Evolutionary conservation across 2,113 vertebrate species (phyloP), one percentile per base, ranked within the genome.

Genomic region (Trematomus loennbergii): DNA sequence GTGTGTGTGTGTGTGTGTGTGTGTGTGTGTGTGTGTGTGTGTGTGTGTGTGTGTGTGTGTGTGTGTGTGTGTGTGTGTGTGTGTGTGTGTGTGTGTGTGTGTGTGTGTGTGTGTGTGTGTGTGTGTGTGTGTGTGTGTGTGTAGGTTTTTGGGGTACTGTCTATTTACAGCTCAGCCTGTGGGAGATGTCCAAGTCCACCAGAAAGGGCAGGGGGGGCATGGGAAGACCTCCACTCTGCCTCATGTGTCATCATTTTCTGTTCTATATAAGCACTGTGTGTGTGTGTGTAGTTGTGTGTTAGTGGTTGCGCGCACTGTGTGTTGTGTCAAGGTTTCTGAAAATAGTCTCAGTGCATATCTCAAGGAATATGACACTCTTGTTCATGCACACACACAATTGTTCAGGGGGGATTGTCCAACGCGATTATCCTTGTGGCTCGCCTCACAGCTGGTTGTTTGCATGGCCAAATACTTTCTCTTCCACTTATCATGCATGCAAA

Each of bases 181-280:
- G 96, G 95, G 94, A 96, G 95, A 95, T 93, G 94, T 95, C 89
- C 93, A 94, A 92, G 89, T 93, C 92, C 88, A 85, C 91, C 88
- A 80, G 90, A 95, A 94, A 96, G 96, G 95, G 94, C 95, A 95
- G 91, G 93, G 93, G 94, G 95, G 94, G 94, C 95, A 96, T 97
- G 96, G 95, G 96, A 97, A 96, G 94, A 90, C 90, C 88, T 88
- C 76, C 86, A 83, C 74, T 89, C 87, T 84, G 85, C 87, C 89
- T 88, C 79, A 75, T 74, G 87, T 91, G 87, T 93, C 86, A 81
- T 84, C 83, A 78, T 80, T 63, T 85, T 83, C 85, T 89, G 58
- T 72, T 73, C 82, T 80, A 89, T 75, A 79, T 78, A 78, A 81
- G 72, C 73, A 63, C 54, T 77, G 64, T 81, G 79, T 80, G 65